phyloP scores from a whole-genome alignment of 2,888 invertebrate species.

The Tanytarsus gracilentus region DNA sequence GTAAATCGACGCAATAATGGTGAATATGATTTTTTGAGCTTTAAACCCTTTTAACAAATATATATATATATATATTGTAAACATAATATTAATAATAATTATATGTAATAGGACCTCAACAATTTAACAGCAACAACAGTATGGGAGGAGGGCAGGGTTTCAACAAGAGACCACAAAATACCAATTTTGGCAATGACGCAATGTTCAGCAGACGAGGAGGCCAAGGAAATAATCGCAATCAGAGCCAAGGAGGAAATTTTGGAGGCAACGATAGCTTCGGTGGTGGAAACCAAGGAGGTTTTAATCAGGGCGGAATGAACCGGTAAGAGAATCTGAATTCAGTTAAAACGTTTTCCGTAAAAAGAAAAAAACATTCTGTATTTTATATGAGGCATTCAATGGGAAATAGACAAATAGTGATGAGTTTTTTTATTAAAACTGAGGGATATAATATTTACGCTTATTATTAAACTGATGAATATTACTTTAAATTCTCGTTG shows the following conservation, averaged over 20 bases:
- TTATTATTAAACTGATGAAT: not conserved
- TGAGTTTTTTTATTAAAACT: no score
- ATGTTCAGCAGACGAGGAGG: constrained; percentile 18
- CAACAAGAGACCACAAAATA: not conserved
- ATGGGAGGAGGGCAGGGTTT: not conserved
- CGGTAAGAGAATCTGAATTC: constrained; percentile 21
- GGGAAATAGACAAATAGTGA: no score
- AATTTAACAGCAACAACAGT: constrained; percentile 7
- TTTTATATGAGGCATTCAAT: no score
- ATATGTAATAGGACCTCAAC: not conserved
- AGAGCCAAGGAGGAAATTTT: constrained; percentile 2
- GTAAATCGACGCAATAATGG: constrained; percentile 26
- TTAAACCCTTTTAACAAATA: not conserved
- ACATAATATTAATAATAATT: not conserved
- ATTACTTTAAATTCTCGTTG: no score
- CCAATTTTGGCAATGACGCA: constrained; percentile 28
- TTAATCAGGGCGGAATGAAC: constrained; percentile 20
- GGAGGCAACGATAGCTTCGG: no score
- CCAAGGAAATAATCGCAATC: not conserved
- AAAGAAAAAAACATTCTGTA: not conserved
- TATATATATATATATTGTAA: no score
- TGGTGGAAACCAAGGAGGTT: constrained; percentile 1
- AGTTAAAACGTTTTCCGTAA: not conserved
- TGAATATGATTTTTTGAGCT: not conserved
- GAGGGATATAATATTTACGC: not conserved